These are phyloP conservation scores for Lytechinus pictus DNA, from an alignment of 35 echinoderm and acorn worm species.

Conservation along the genomic window DNA sequence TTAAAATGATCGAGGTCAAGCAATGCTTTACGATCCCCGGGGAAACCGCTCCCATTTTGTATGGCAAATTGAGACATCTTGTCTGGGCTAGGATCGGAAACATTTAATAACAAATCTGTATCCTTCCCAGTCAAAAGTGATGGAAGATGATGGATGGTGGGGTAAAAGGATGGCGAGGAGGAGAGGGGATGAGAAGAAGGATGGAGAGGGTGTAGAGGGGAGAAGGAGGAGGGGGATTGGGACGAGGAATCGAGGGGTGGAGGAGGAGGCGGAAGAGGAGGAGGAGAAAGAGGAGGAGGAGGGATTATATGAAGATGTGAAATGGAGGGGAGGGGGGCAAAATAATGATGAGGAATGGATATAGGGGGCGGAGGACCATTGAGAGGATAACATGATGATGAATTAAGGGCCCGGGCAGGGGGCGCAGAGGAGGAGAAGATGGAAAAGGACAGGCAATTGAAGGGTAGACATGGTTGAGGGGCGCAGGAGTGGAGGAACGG, in stretches of 20 bases:
- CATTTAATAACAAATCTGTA: slow-evolving; percentile 5
- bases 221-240: not conserved
- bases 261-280: not conserved
- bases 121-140: slow-evolving; percentile 1
- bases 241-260: not conserved
- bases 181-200: not conserved
- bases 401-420: not conserved
- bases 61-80: slow-evolving; percentile 11
- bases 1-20: not conserved
- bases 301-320: not conserved
- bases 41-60: not conserved
- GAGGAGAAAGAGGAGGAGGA: not conserved
- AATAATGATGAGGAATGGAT: not conserved
- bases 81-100: slow-evolving; percentile 7
- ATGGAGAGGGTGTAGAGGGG: not conserved
- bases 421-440: no score
- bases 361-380: no score
- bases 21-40: not conserved
- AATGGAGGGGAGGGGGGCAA: not conserved
- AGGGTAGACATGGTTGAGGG: no score
- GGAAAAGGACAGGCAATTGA: no score
- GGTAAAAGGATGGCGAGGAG: not conserved
- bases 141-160: not conserved
- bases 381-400: not conserved
- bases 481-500: no score